Conservation (phyloP, 2,888 invertebrate species). For the Chironomus riparius region DNA sequence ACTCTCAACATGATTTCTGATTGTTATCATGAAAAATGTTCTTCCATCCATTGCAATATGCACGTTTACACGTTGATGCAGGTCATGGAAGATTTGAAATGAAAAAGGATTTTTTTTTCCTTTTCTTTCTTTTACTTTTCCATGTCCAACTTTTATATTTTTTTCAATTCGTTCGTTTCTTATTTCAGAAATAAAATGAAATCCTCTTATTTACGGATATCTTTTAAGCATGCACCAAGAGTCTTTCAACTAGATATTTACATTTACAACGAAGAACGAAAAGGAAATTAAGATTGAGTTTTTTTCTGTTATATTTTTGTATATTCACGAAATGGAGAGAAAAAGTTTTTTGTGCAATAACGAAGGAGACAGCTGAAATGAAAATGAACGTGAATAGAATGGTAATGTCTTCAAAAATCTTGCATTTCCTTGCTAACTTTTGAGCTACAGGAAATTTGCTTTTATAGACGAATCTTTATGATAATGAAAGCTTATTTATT, state of each 20-base stretch:
- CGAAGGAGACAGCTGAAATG: not conserved
- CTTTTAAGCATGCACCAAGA: too few relatives aligned
- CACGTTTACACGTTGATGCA: not conserved
- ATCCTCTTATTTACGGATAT: too few relatives aligned
- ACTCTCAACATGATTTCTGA: slow-evolving; percentile 7
- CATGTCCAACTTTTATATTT: not conserved
- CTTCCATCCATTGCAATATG: too few relatives aligned
- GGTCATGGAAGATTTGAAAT: slow-evolving; percentile 13
- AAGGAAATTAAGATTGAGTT: not conserved
- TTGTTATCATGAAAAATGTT: slow-evolving; percentile 2
- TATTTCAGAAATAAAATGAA: not conserved
- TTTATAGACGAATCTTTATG: not conserved
- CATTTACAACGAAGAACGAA: not conserved
- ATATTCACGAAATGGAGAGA: not conserved
- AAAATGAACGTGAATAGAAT: not conserved
- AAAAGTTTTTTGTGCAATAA: not conserved
- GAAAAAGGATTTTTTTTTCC: not conserved
- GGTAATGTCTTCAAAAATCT: not conserved
- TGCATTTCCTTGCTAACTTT: not conserved
- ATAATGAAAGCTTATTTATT: too few relatives aligned
- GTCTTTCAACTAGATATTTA: too few relatives aligned
- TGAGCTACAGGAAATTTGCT: slow-evolving; percentile 9
- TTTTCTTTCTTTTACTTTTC: not conserved
- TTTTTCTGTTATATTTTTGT: not conserved
- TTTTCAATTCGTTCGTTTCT: not conserved